Evolutionary conservation across 2,888 invertebrate species (phyloP), one percentile per base, ranked within the genome.

Genomic region (Allophyes oxyacanthae): DNA sequence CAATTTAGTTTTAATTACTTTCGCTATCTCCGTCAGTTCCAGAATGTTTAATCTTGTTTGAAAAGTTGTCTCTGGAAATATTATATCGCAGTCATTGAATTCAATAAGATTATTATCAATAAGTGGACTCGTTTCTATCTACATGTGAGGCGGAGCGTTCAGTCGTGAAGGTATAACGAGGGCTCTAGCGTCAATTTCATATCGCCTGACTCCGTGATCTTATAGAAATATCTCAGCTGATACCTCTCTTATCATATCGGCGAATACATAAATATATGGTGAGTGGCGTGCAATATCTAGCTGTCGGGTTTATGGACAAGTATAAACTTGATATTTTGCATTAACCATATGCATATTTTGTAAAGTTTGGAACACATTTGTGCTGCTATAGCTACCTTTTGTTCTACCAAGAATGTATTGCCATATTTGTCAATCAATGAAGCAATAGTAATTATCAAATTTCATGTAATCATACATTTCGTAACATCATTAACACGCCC

Each of bases 81-180:
- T 64, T 62, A 5, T 42, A 34, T 37, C 36, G 33, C 37, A 26
- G 28, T 30, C 15, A 6, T 36, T 32, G 37, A 38, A 66, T 52
- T 44, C 44, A 45, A 64, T 33, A 50, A 73, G 52, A 59, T 68
- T 67, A 54, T 54, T 65, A 65, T 69, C 65, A 65, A 70, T 69
- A 68, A 70, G 62, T 64, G 48, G 51, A 48, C 60, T 59, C 61
- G 56, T 64, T 62, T 44, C 51, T 43, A 57, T 68, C 62, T 59
- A 55, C 48, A 69, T 68, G 57, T 52, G 43, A 65, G 44, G 38
- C 49, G 54, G 55, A 51, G 66, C 69, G 61, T 56, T 72, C 63
- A 71, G 38, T 54, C 49, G 57, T 62, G 65, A 74, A 54, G 60
- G 56, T 63, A 64, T 74, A 77, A 76, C 72, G 71, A 68, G 61